These are phyloP conservation scores for Gadopsis bispinosus DNA, from an alignment of 2,797 vertebrate genomes.

Conservation along the genomic window DNA sequence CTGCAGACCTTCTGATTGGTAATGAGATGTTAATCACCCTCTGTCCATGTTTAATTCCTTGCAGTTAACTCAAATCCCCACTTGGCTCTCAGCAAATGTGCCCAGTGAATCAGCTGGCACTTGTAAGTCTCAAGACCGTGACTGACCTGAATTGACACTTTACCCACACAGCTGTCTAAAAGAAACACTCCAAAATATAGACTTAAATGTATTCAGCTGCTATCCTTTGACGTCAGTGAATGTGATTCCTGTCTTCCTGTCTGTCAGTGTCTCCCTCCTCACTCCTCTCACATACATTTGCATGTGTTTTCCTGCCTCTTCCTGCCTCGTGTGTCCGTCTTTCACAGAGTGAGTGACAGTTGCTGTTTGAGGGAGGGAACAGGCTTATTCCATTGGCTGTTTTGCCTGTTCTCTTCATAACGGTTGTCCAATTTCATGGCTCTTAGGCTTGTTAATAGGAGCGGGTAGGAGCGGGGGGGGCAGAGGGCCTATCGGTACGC, in stretches of 20 bases:
- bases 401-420: constrained; percentile 54
- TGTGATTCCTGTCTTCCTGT: constrained; percentile 8
- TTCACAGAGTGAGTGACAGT: constrained; percentile 30
- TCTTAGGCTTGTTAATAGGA: constrained; percentile 70
- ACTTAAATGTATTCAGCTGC: constrained; percentile 12
- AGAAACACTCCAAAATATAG: neutral
- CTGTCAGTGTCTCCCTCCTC: constrained; percentile 1
- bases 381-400: constrained; percentile 42
- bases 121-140: constrained; percentile 26
- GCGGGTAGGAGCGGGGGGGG: constrained; percentile 46
- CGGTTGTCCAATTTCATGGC: constrained; percentile 72
- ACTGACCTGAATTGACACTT: constrained; percentile 46
- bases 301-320: constrained; percentile 21
- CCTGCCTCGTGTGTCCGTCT: constrained; percentile 18
- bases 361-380: constrained; percentile 10
- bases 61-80: constrained; percentile 42
- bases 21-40: constrained; percentile 47
- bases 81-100: constrained; percentile 16
- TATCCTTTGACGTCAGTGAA: constrained; percentile 12
- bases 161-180: constrained; percentile 5
- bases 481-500: constrained; percentile 31
- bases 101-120: constrained; percentile 24
- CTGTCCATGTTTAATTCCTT: constrained; percentile 32
- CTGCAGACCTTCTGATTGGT: neutral
- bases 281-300: constrained; percentile 28